Evolutionary conservation across 2,797 vertebrate species (phyloP).

Genomic region (Glyptemys insculpta): DNA sequence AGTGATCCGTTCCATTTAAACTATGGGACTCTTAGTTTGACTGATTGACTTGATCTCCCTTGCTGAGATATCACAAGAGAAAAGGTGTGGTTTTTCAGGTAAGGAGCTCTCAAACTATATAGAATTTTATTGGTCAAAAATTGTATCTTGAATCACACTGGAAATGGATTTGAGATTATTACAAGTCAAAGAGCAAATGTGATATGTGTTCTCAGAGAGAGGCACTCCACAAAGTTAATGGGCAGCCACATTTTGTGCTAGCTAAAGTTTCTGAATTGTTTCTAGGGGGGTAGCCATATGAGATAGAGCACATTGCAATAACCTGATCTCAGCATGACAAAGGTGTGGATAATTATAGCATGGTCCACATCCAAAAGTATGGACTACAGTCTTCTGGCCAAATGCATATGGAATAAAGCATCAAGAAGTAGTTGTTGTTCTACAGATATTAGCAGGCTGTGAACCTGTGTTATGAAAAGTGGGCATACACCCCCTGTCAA

Average conservation of each 20-base stretch:
- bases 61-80: background rate
- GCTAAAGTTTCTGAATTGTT: background rate
- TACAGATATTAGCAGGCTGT: background rate
- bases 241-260: background rate
- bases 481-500: background rate
- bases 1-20: background rate
- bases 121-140: background rate
- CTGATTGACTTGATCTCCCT: accelerated
- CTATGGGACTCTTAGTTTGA: background rate
- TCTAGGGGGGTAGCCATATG: background rate
- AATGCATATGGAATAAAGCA: background rate
- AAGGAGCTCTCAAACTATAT: background rate
- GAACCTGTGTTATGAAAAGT: background rate
- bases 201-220: background rate
- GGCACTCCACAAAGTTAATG: background rate
- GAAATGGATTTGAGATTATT: background rate
- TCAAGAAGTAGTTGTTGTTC: background rate
- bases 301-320: background rate
- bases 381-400: background rate
- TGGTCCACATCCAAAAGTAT: background rate
- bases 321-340: background rate
- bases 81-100: background rate
- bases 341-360: background rate
- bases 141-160: background rate
- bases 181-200: background rate